Base-by-base conservation (phyloP, 37 sponge, comb jelly and placozoan species). In the Halisarca cf. caerulea region DNA sequence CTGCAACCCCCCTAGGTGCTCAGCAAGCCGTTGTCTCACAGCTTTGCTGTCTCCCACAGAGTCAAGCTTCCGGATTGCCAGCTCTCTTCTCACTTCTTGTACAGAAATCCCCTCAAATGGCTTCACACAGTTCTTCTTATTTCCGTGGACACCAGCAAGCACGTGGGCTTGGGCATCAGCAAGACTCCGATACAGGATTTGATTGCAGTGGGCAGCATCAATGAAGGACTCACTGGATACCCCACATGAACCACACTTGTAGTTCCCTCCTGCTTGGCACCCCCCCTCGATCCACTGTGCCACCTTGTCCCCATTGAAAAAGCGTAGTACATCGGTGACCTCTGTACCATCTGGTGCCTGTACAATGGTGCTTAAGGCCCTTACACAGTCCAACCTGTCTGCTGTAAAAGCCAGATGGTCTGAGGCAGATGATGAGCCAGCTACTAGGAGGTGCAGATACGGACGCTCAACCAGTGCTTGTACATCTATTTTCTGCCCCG, bases 231-330 rank as follows among this genome's bases (percentile, higher is more conserved):
- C 47, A 9, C 20, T 59, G 37, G 66, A 59, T 60, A 64, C 28
- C 23, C 86, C 86, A 85, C 86, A 85, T 17, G 47, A 35, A 34
- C 86, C 86, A 78, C 86, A 85, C 66, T 85, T 85, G 43, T 78
- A 85, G 66, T 21, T 40, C 44, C 86, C 86, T 33, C 86, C 79
- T 33, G 61, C 34, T 41, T 85, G 86, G 23, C 77, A 71, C 30
- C 86, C 86, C n/a, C 84, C 77, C 66, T 85, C 86, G 28, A 78
- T 71, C 53, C 74, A 73, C 43, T 84, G 84, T 5, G 84, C 84
- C 27, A 68, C 51, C 37, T 84, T 72, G 36, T 85, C 86, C 30
- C 86, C 86, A 57, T 15, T 47, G 42, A 85, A 85, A 25, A 85
- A 77, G 37, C 79, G 38, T 23, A 85, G 34, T 27, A 37, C 43